phyloP scores from a whole-genome alignment of 2,888 invertebrate genomes.

The Dioctria linearis region DNA sequence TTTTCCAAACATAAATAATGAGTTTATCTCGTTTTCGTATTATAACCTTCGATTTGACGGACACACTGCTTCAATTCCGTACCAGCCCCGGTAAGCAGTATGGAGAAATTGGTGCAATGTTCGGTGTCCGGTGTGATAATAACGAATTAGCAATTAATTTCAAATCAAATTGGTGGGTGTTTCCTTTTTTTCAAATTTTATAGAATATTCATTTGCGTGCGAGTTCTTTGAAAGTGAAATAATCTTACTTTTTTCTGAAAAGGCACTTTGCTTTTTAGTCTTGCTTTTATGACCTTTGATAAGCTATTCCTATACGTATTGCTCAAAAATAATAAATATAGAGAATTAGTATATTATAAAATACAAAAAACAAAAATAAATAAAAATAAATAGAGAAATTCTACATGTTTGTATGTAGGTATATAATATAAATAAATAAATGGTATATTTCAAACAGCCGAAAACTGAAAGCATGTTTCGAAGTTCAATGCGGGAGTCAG shows the following conservation, averaged over 20 bases:
- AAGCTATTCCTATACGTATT: background rate
- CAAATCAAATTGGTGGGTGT: constrained; percentile 75
- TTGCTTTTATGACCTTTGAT: constrained; percentile 21
- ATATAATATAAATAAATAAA: too few relatives aligned
- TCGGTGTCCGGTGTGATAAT: constrained; percentile 78
- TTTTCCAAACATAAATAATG: constrained; percentile 60
- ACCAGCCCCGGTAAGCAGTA: constrained; percentile 83
- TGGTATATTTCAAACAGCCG: too few relatives aligned
- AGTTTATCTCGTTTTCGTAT: constrained; percentile 71
- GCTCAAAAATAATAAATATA: too few relatives aligned
- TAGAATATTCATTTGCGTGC: background rate
- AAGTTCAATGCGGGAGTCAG: too few relatives aligned
- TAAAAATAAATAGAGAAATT: too few relatives aligned
- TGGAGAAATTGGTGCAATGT: constrained; percentile 77
- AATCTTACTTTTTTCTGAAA: background rate
- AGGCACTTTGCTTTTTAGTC: background rate
- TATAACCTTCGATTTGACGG: constrained; percentile 91
- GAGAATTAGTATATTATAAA: too few relatives aligned
- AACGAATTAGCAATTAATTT: constrained; percentile 76
- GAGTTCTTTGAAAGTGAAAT: background rate
- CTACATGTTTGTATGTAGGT: too few relatives aligned
- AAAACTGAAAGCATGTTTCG: too few relatives aligned
- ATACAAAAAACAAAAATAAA: too few relatives aligned
- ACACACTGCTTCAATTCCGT: constrained; percentile 84
- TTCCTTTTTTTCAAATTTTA: constrained; percentile 4